A percentile compares a stretch with the other conserved stretches of the same genome.
phyloP scores from a whole-genome alignment of 1,140 invertebrate genomes.

The Heterodera carotae region DNA sequence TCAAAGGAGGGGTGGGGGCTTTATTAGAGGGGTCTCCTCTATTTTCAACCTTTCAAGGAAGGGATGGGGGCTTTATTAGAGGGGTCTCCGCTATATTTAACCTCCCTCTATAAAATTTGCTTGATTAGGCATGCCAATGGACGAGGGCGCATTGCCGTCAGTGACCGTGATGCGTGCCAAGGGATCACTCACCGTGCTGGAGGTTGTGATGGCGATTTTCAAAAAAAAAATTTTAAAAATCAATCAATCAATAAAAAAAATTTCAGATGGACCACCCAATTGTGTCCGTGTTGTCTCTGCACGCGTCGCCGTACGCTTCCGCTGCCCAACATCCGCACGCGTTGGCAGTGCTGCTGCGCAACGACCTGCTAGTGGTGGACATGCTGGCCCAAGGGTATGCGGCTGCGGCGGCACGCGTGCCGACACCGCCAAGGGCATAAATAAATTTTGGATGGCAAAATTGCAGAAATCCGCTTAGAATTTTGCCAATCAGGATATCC shows the following conservation, averaged over 20 bases:
- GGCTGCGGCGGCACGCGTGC: too few species aligned
- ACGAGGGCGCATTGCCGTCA: slow-evolving; percentile 62
- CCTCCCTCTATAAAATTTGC: slow-evolving; percentile 32
- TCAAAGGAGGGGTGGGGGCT: too few species aligned
- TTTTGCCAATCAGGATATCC: too few species aligned
- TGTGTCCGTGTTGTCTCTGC: slow-evolving; percentile 83
- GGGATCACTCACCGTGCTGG: slow-evolving; percentile 74
- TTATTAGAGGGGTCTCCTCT: too few species aligned
- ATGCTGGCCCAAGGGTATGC: slow-evolving; percentile 79
- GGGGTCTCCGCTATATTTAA: too few species aligned
- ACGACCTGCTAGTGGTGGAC: slow-evolving; percentile 96
- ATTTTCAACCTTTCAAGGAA: too few species aligned
- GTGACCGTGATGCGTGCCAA: slow-evolving; percentile 94
- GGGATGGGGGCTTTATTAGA: too few species aligned
- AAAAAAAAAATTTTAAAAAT: slow-evolving; percentile 6
- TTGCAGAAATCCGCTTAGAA: too few species aligned
- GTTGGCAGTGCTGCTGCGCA: slow-evolving; percentile 92
- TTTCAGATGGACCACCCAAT: slow-evolving; percentile 96
- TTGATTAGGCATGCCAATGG: slow-evolving; percentile 58
- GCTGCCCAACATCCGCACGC: slow-evolving; percentile 89
- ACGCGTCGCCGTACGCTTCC: slow-evolving; percentile 86
- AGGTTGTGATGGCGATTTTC: slow-evolving; percentile 13
- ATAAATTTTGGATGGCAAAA: too few species aligned
- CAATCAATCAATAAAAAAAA: background rate
- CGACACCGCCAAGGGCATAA: too few species aligned